Percentiles rank a stretch among this genome's conserved stretches.
These are phyloP conservation scores for Chironomus tentans DNA, from an alignment of 2,888 invertebrate genomes.

Conservation along the genomic window DNA sequence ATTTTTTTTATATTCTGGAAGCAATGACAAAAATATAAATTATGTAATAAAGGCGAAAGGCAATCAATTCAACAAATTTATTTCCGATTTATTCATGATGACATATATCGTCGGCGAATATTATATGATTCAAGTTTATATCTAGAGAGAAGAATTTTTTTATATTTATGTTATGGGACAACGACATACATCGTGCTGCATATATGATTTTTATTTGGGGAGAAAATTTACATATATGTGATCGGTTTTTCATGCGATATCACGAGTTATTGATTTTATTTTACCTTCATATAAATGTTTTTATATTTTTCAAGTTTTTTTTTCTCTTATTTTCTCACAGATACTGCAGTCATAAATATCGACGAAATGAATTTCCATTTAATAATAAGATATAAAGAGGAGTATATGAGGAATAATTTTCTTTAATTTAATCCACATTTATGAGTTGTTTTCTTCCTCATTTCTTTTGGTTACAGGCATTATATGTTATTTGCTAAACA, in stretches of 20 bases:
- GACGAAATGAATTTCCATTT: slow-evolving; percentile 14
- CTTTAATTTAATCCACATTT: slow-evolving; percentile 25
- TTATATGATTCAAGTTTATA: neutral
- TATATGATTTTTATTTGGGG: slow-evolving; percentile 9
- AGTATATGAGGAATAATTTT: neutral
- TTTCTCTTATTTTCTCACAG: neutral
- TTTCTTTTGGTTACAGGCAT: neutral
- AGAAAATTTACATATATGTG: slow-evolving; percentile 5
- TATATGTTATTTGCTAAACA: slow-evolving; percentile 13
- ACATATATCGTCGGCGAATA: neutral
- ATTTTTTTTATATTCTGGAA: neutral
- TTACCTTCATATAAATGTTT: neutral
- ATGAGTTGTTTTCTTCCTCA: slow-evolving; percentile 19
- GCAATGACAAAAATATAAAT: slow-evolving; percentile 17
- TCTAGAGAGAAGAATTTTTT: neutral
- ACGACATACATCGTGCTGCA: neutral
- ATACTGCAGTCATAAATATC: slow-evolving; percentile 12
- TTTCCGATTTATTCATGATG: slow-evolving; percentile 12
- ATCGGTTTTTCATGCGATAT: slow-evolving; percentile 23
- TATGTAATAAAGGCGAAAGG: neutral
- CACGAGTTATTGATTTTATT: slow-evolving; percentile 22
- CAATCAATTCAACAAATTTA: slow-evolving; percentile 18
- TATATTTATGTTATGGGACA: neutral
- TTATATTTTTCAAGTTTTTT: neutral
- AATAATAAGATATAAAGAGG: neutral